A percentile compares a stretch with the other conserved stretches of the same genome.
These are phyloP conservation scores for Oryctes rhinoceros DNA, from an alignment of 1,140 invertebrate genomes.

Conservation along the genomic window DNA sequence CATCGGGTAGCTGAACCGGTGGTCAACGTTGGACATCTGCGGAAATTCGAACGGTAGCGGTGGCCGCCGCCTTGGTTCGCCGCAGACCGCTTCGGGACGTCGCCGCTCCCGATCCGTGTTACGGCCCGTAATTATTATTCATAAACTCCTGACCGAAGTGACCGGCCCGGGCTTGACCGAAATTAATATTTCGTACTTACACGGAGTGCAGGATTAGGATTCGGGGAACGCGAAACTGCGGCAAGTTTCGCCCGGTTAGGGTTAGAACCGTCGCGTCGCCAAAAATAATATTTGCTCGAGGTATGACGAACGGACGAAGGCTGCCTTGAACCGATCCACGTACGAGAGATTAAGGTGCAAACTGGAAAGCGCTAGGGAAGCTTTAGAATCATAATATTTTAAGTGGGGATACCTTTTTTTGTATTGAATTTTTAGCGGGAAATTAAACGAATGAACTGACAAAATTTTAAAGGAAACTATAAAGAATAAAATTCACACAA, in stretches of 20 bases:
- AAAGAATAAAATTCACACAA: too few species aligned
- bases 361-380: too few species aligned
- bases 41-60: neutral
- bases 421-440: too few species aligned
- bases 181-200: slow-evolving; percentile 39
- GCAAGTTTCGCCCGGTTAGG: neutral
- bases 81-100: slow-evolving; percentile 28
- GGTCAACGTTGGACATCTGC: slow-evolving; percentile 17
- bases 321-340: too few species aligned
- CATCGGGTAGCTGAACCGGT: neutral
- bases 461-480: too few species aligned
- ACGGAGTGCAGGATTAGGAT: neutral
- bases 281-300: slow-evolving; percentile 6
- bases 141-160: slow-evolving; percentile 35
- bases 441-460: too few species aligned
- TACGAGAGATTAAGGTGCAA: too few species aligned
- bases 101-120: neutral
- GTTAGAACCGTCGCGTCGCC: neutral
- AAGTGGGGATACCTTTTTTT: too few species aligned
- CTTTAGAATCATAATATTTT: too few species aligned
- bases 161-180: slow-evolving; percentile 29
- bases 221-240: neutral
- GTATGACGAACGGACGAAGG: neutral
- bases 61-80: neutral
- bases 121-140: slow-evolving; percentile 24